A percentile compares a stretch with the other conserved stretches of the same genome.
Conservation (phyloP, 2,888 invertebrate species). For the Drosophila austrosaltans region DNA sequence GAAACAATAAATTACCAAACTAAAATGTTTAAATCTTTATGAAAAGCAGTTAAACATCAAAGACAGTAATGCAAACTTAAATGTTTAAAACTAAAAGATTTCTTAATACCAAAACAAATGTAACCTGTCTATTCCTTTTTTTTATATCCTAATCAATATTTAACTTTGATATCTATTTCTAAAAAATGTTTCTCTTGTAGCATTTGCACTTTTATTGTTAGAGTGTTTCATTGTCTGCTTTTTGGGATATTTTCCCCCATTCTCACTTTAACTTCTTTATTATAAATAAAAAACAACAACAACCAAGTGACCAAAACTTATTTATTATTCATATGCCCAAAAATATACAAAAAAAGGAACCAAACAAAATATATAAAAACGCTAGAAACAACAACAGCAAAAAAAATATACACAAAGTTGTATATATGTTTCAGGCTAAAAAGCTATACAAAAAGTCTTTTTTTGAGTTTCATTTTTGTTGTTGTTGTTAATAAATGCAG, state of each 20-base stretch:
- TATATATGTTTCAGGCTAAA: slow-evolving; percentile 49
- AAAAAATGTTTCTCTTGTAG: too few relatives aligned
- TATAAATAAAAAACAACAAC: slow-evolving; percentile 19
- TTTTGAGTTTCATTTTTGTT: slow-evolving; percentile 24
- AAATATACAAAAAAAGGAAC: neutral
- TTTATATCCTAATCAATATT: too few relatives aligned
- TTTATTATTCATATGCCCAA: slow-evolving; percentile 62
- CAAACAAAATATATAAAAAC: slow-evolving; percentile 3
- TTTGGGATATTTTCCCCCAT: neutral
- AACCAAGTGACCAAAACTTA: slow-evolving; percentile 37
- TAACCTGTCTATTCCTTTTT: too few relatives aligned
- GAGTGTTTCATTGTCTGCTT: slow-evolving; percentile 1
- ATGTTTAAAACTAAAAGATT: too few relatives aligned
- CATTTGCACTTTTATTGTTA: neutral
- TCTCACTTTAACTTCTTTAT: slow-evolving; percentile 17
- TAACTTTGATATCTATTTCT: too few relatives aligned
- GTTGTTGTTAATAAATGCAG: slow-evolving; percentile 60
- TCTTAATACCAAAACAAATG: too few relatives aligned
- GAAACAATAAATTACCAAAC: too few relatives aligned
- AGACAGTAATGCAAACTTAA: too few relatives aligned
- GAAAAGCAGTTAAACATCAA: too few relatives aligned
- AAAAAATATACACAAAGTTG: slow-evolving; percentile 28
- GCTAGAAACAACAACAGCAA: slow-evolving; percentile 9
- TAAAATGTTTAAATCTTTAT: too few relatives aligned
- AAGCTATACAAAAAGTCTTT: slow-evolving; percentile 53